A percentile compares a stretch with the other conserved stretches of the same genome.
These are phyloP conservation scores for Tenualosa ilisha DNA, from an alignment of 2,797 vertebrate genomes.

Conservation along the genomic window DNA sequence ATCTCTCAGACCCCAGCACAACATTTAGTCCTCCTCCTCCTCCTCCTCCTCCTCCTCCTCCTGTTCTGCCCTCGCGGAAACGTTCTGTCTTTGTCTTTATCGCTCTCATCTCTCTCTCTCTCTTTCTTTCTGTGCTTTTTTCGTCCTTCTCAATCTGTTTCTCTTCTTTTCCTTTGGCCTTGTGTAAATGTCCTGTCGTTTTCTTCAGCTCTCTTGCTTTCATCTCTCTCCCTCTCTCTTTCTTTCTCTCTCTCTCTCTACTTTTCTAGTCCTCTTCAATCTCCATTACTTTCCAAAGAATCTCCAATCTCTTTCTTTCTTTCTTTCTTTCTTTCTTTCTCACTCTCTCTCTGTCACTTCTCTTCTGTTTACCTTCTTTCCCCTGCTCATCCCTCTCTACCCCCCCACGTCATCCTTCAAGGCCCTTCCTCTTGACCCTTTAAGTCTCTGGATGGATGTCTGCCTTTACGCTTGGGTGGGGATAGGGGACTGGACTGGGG, in stretches of 20 bases:
- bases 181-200: too few relatives aligned
- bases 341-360: neutral
- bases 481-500: neutral
- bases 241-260: neutral
- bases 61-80: too few relatives aligned
- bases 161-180: too few relatives aligned
- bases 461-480: constrained; percentile 32
- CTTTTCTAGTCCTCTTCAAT: neutral
- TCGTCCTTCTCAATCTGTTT: too few relatives aligned
- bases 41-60: too few relatives aligned
- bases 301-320: too few relatives aligned
- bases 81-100: too few relatives aligned
- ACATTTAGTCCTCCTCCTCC: neutral
- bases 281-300: too few relatives aligned
- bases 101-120: too few relatives aligned
- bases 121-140: too few relatives aligned
- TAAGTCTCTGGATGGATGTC: constrained; percentile 27
- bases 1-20: neutral
- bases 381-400: neutral
- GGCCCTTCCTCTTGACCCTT: constrained; percentile 9
- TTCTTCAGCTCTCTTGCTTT: neutral
- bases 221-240: neutral
- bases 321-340: neutral
- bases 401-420: neutral
- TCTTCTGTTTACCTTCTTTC: neutral